phyloP scores from a whole-genome alignment of 2,797 vertebrate species.

The Sebastes hubbsi region DNA sequence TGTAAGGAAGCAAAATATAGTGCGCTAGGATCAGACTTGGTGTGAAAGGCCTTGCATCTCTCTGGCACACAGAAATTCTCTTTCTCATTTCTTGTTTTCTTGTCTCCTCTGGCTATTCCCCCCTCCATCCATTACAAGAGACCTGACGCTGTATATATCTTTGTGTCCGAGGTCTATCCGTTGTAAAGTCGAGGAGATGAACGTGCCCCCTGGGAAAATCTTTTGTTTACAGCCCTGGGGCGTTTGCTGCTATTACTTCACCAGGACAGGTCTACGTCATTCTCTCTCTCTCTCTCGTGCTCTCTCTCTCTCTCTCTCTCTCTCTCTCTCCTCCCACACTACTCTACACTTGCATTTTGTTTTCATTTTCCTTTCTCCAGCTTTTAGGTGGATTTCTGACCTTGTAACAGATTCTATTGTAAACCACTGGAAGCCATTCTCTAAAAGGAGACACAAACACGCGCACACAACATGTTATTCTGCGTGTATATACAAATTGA shows the following conservation, averaged over 20 bases:
- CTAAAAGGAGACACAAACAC: not conserved
- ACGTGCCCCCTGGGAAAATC: conserved; percentile 48
- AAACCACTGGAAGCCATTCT: not conserved
- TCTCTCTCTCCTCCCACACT: not conserved
- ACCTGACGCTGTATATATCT: conserved; percentile 46
- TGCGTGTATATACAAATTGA: not conserved
- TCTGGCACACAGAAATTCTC: conserved; percentile 17
- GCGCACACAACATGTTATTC: not conserved
- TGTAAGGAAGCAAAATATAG: not conserved
- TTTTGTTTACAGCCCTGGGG: conserved; percentile 55
- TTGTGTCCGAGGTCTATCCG: conserved; percentile 39
- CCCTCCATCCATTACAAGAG: conserved; percentile 36
- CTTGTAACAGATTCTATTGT: not conserved
- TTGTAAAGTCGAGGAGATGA: conserved; percentile 63
- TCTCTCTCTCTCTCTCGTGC: not conserved
- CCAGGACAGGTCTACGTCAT: conserved; percentile 8
- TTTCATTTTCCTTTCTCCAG: not conserved
- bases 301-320: not conserved
- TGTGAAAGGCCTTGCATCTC: not conserved
- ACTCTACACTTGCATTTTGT: not conserved
- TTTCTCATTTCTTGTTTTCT: conserved; percentile 10
- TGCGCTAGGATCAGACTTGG: not conserved
- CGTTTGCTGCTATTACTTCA: conserved; percentile 55
- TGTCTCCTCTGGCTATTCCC: conserved; percentile 28
- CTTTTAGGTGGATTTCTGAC: not conserved